Base-by-base conservation (phyloP, 2,113 vertebrate species). In the Sardina pilchardus region DNA sequence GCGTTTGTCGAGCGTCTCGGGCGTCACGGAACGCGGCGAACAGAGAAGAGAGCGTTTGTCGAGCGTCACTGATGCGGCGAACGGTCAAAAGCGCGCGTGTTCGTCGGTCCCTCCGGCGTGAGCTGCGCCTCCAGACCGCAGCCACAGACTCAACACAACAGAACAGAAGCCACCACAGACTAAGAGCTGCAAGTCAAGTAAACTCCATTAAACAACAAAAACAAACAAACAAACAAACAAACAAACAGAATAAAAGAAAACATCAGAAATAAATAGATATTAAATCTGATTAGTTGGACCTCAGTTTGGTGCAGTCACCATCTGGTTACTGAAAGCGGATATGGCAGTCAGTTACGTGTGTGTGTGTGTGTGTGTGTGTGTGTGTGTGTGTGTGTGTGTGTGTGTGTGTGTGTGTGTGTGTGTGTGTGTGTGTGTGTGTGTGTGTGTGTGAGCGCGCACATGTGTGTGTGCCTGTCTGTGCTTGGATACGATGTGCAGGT, bases 181-280 rank as follows among this genome's bases (percentile, higher is more conserved):
- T 63, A 75, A 89, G 8, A 39, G 67, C 39, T 44, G 50, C 81
- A 81, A 87, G 45, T 86, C 63, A 81, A 90, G 83, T 90, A 80
- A 85, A 85, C 88, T 82, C 67, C 83, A 91, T 85, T 84, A 88
- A 86, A 81, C 87, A 83, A 84, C 86, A 83, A 89, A 85, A 9
- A 53, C 3, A 24, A 17, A 59, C 14, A 59, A n/a, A 59, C 56
- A 75, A 34, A 75, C 5, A 36, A 53, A 71, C 53, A 36, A 78
- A 78, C 30, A 36, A 36, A 78, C 30, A 36, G 14, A 78, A 21
- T 2, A 17, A 53, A 71, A 10, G 48, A 83, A 30, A 82, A 87
- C 82, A 83, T 71, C 48, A 86, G 84, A 84, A 56, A 88, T 88
- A 91, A 89, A 91, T 90, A 89, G 7, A 83, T 63, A 84, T 82